Percentiles rank a stretch among this genome's conserved stretches.
Conservation (phyloP, 1,140 invertebrate genomes). For the Formica exsecta region DNA sequence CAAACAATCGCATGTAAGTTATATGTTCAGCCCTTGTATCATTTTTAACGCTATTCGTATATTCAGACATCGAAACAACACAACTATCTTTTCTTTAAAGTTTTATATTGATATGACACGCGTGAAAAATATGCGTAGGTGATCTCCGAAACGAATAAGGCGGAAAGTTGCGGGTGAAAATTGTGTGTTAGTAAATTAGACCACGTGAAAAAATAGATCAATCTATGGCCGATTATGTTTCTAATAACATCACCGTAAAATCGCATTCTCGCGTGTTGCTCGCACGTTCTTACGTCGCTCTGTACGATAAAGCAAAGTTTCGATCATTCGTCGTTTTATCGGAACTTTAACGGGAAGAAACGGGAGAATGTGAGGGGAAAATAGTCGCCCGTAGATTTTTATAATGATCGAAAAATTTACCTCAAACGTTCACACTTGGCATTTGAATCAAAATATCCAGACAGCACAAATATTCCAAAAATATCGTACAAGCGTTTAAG, state of each 20-base stretch:
- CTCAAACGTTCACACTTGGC: neutral
- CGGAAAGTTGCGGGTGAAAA: neutral
- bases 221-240: constrained; percentile 26
- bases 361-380: neutral
- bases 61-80: neutral
- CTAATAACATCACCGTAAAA: neutral
- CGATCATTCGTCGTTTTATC: neutral
- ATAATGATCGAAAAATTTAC: neutral
- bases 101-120: neutral
- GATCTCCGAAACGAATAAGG: neutral
- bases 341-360: neutral
- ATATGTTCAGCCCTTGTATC: neutral
- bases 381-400: neutral
- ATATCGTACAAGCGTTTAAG: neutral
- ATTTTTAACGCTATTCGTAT: neutral
- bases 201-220: constrained; percentile 3
- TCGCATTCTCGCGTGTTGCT: constrained; percentile 19
- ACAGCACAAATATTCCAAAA: neutral
- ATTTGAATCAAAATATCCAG: neutral
- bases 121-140: constrained; percentile 8
- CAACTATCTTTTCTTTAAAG: neutral
- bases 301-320: neutral
- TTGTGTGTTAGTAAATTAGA: neutral
- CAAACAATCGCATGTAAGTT: neutral
- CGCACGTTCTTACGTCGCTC: neutral